phyloP scores from a whole-genome alignment of 2,888 invertebrate species.

The Philereme transversata region DNA sequence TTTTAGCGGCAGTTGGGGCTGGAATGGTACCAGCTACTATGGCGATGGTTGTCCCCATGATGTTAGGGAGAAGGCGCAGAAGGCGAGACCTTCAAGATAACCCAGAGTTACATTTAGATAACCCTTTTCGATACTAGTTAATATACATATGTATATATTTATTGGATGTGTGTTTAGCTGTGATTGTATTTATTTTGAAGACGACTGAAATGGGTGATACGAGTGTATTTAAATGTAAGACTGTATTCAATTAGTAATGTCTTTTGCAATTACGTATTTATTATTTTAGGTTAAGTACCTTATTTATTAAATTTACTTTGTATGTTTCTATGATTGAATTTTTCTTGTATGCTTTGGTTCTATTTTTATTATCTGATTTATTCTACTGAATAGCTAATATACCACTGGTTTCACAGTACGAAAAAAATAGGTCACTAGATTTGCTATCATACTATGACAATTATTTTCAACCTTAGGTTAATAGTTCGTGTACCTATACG shows the following conservation, averaged over 20 bases:
- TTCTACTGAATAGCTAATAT: no score
- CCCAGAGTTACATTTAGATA: constrained; percentile 49
- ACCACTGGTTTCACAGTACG: no score
- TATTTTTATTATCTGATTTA: no score
- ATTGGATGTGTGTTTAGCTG: constrained; percentile 40
- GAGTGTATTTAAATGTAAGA: neutral
- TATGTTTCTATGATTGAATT: no score
- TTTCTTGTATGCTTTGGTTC: no score
- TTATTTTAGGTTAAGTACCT: neutral
- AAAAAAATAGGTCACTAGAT: no score
- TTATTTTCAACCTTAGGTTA: no score
- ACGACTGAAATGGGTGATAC: constrained; percentile 16
- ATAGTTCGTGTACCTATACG: no score
- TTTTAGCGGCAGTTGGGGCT: constrained; percentile 89
- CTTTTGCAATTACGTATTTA: neutral
- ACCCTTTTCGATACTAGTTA: constrained; percentile 51
- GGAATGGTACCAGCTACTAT: constrained; percentile 92
- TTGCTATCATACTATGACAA: no score
- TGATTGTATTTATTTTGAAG: constrained; percentile 44
- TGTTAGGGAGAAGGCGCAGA: constrained; percentile 83
- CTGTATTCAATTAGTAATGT: neutral
- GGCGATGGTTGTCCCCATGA: constrained; percentile 92
- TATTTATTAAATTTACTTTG: no score
- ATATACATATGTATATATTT: constrained; percentile 24
- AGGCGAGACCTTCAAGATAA: constrained; percentile 54